Evolutionary conservation across 2,888 invertebrate genomes (phyloP), one percentile per base, ranked within the genome.

Genomic region (Cosmia trapezina): DNA sequence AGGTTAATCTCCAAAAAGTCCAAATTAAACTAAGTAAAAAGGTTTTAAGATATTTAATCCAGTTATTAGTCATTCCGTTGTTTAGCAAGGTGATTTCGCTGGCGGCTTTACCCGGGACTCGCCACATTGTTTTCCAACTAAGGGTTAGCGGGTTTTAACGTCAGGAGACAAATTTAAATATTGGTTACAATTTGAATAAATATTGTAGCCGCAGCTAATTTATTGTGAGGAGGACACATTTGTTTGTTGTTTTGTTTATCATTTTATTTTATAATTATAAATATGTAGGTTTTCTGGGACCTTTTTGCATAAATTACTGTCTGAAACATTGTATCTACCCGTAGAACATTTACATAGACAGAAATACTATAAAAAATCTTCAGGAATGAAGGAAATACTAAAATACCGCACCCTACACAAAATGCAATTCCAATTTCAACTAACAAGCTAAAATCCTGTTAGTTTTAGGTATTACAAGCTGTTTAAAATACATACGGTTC

Each of bases 41-140:
- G 90, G 88, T 88, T 91, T 89, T 88, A 90, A 90, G 89, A 90
- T 86, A 87, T 87, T 87, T 89, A 89, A 89, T 90, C 90, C 89
- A 73, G 88, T 88, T 89, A 91, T 90, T 91, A 91, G 90, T 88
- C 88, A 88, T 88, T 87, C 87, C 76, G 86, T 86, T 89, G 89
- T 88, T 87, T 86, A 79, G 80, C 80, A 81, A 83, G 84, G 85
- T 81, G 87, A 86, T 87, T 87, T 85, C 28, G 61, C 63, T 60
- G 70, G 64, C 64, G 65, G 82, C 63, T 76, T 75, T 80, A 69
- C 41, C 64, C 61, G 64, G 83, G 84, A 73, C 80, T 72, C 70
- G 83, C 83, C 83, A 86, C 85, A 84, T 84, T 88, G 89, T 87
- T 86, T 83, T 76, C 80, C 80, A 87, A 88, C 86, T 87, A 79